Conservation (phyloP, 2,797 vertebrate genomes). For the Leontopithecus rosalia region DNA sequence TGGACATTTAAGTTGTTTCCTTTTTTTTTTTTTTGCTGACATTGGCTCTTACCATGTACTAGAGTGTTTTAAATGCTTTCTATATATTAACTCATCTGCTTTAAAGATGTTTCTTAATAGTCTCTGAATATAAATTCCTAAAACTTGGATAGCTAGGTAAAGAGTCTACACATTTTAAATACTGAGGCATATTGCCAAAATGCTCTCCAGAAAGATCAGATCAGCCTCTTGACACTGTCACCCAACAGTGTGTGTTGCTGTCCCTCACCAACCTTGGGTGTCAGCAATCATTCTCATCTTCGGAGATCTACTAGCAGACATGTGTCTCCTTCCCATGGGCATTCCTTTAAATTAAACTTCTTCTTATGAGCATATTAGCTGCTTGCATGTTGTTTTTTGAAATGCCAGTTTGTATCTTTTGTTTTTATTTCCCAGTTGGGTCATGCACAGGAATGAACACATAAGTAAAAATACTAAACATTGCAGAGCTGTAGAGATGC, state of each 20-base stretch:
- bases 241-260: rapidly evolving
- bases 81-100: not conserved
- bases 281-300: too few relatives aligned
- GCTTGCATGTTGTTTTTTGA: not conserved
- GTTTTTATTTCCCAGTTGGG: not conserved
- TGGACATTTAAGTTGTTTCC: not conserved
- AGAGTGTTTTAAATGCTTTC: not conserved
- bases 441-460: not conserved
- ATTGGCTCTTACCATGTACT: not conserved
- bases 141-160: not conserved
- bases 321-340: not conserved
- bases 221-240: not conserved
- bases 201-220: not conserved
- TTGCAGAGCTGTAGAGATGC: not conserved
- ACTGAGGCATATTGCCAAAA: not conserved
- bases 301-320: not conserved
- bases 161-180: not conserved
- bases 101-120: not conserved
- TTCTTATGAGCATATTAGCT: not conserved
- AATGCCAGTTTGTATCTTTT: not conserved
- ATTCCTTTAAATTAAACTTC: not conserved
- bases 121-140: not conserved
- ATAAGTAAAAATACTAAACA: not conserved
- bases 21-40: not conserved
- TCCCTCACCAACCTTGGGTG: rapidly evolving